Conservation (phyloP, 1,140 invertebrate species). For the Antheraea pernyi region DNA sequence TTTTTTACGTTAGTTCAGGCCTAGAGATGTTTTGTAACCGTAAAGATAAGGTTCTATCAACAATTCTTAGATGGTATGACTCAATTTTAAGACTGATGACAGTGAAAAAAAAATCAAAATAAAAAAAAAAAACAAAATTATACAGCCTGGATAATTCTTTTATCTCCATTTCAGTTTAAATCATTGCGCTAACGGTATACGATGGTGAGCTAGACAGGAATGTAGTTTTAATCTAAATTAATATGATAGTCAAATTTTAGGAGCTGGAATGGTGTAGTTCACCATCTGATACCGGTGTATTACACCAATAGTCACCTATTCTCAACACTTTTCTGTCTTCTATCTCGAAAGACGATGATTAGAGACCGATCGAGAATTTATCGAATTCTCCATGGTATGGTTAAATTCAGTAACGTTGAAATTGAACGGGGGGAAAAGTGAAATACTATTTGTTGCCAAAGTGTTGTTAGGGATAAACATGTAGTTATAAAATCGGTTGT, state of each 20-base stretch:
- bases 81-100: constrained; percentile 79
- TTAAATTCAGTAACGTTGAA: constrained; percentile 64
- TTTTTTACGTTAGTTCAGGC: constrained; percentile 44
- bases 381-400: constrained; percentile 48
- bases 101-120: constrained; percentile 61
- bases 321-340: constrained; percentile 65
- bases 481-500: constrained; percentile 77
- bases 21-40: constrained; percentile 67
- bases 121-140: no score
- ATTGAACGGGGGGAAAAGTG: constrained; percentile 55
- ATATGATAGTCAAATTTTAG: constrained; percentile 56
- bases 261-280: constrained; percentile 29
- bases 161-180: constrained; percentile 51
- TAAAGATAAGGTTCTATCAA: constrained; percentile 69
- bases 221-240: constrained; percentile 39
- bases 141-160: constrained; percentile 50
- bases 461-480: constrained; percentile 76
- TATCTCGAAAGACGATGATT: constrained; percentile 62
- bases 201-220: constrained; percentile 37
- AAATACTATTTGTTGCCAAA: constrained; percentile 77
- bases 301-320: constrained; percentile 40
- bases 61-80: constrained; percentile 76
- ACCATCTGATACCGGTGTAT: constrained; percentile 23
- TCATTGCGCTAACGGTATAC: constrained; percentile 36
- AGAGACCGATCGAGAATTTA: constrained; percentile 44